These are phyloP conservation scores for Biston stratarius DNA, from an alignment of 2,888 invertebrate genomes.

Conservation along the genomic window DNA sequence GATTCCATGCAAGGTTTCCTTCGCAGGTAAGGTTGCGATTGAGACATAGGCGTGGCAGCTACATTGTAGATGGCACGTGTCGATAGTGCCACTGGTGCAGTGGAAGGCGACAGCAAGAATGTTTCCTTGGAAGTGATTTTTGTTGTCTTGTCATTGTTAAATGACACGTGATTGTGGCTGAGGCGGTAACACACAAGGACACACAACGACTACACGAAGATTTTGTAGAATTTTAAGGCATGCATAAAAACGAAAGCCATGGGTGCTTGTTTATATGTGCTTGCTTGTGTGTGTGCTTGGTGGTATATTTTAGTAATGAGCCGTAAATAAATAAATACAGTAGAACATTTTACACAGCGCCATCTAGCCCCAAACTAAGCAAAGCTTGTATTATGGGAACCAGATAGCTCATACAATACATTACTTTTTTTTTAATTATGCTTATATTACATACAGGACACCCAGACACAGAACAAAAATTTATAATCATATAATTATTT, in stretches of 20 bases:
- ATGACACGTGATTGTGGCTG: background rate
- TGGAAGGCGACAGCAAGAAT: background rate
- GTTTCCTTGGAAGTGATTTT: conserved; percentile 3
- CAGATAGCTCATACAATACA: too few relatives aligned
- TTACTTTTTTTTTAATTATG: too few relatives aligned
- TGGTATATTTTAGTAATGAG: too few relatives aligned
- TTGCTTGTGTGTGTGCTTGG: too few relatives aligned
- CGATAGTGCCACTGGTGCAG: conserved; percentile 26
- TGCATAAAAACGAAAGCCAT: background rate
- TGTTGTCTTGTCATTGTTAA: background rate
- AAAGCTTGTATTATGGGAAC: too few relatives aligned
- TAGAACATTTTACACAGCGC: too few relatives aligned
- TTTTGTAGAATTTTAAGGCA: background rate
- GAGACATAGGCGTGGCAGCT: conserved; percentile 20
- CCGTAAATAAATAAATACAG: too few relatives aligned
- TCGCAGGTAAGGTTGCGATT: background rate
- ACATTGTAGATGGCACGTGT: conserved; percentile 38
- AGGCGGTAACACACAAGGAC: background rate
- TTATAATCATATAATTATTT: too few relatives aligned
- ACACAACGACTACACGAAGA: background rate
- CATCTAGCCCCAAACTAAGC: too few relatives aligned
- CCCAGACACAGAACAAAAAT: too few relatives aligned
- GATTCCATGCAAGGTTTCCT: background rate
- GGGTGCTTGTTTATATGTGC: background rate
- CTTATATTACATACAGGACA: too few relatives aligned